These are phyloP conservation scores for Galago senegalensis DNA, from an alignment of 2,797 vertebrate species.

Conservation along the genomic window DNA sequence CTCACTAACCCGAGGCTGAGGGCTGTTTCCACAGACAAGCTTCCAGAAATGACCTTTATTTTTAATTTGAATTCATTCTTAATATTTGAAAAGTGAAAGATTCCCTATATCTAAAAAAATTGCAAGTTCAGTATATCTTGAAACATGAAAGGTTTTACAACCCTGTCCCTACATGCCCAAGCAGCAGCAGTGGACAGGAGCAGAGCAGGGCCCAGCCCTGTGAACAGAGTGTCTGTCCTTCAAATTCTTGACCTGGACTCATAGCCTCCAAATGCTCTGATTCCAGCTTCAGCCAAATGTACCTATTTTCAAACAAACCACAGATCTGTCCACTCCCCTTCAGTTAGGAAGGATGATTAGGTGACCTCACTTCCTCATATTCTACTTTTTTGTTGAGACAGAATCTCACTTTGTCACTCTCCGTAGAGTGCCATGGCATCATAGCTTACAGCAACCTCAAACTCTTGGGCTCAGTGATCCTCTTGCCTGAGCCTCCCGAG, in stretches of 20 bases:
- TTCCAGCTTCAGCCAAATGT: fast-evolving
- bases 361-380: fast-evolving
- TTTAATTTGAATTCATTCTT: not conserved
- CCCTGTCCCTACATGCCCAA: not conserved
- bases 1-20: not conserved
- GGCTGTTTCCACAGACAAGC: not conserved
- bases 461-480: too few species aligned
- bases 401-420: too few species aligned
- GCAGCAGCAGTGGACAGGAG: not conserved
- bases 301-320: not conserved
- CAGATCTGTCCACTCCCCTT: not conserved
- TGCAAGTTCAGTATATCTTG: not conserved
- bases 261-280: not conserved
- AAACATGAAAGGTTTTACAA: not conserved
- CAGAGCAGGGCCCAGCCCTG: too few species aligned
- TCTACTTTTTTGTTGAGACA: too few species aligned
- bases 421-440: too few species aligned
- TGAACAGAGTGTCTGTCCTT: not conserved
- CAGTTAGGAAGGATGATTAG: fast-evolving
- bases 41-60: not conserved
- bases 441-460: too few species aligned
- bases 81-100: not conserved
- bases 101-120: not conserved
- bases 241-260: not conserved
- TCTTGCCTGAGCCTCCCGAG: too few species aligned